Evolutionary conservation across 2,113 vertebrate species (phyloP), one percentile per base, ranked within the genome.

Genomic region (Mionectes macconnelli): DNA sequence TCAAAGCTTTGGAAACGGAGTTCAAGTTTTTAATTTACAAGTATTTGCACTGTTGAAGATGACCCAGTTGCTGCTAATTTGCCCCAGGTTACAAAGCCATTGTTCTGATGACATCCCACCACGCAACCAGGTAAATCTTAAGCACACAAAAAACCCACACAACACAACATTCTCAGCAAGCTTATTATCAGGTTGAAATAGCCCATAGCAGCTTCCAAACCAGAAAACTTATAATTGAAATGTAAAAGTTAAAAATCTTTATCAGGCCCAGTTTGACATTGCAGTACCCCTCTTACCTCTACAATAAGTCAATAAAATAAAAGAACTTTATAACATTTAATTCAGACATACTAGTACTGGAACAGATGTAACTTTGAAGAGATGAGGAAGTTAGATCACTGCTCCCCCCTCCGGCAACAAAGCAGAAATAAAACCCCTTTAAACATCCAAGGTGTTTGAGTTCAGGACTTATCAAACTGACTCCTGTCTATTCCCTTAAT

Each of bases 351-450:
- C 22, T 37, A 47, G 19, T 76, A 25, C 19, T 33, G 53, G 9
- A 88, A 68, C 10, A 73, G 31, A 77, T n/a, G 6, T 9, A 33
- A 28, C 24, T 82, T n/a, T 68, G 50, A 50, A 74, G 73, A 73
- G 1, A 52, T 35, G 17, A 76, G 8, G 35, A 78, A 7, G 12
- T 79, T 63, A 49, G 15, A 84, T 30, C 39, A 75, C 28, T 95
- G 60, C 91, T 94, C 96, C 96, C 91, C 90, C 96, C 92, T 79
- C 91, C 77, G 91, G 91, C 31, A 92, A 63, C 4, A 59, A 70
- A 84, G 50, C 25, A 67, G 19, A 94, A 87, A 67, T 30, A 87
- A 82, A 57, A 45, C 7, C 19, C 12, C 59, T 4, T 62, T 56
- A 62, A 25, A 8, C 12, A 16, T 7, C 5, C 7, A 75, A 39